Base-by-base conservation (phyloP, 2,888 invertebrate genomes). In the Abrostola tripartita region DNA sequence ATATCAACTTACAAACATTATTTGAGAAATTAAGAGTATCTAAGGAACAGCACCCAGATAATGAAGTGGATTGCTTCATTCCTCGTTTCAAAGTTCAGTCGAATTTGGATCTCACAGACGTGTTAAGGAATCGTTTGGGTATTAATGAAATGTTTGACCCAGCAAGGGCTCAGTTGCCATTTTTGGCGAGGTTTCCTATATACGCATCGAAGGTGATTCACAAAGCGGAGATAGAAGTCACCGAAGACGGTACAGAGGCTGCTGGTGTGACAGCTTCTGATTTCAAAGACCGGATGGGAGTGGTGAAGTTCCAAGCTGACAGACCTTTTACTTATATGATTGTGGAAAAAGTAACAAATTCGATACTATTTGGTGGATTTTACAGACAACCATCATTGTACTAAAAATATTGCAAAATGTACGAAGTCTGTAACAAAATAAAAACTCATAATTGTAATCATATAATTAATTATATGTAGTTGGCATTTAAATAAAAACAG, bases 231-330 rank as follows among this genome's bases (percentile, higher is more conserved):
- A 96, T 97, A 73, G 96, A 97, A 78, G 97, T 97, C 0, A 96
- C 96, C 11, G 97, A 97, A 84, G 95, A 96, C 68, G 97, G 97
- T 0, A 97, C 97, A 0, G 95, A 95, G 37, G 97, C 97, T 0
- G 91, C 96, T 0, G 97, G 95, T 0, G 96, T 95, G 0, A 95
- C 96, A 0, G 85, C 85, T 1, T 89, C 90, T 0, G 92, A 92
- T 52, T 92, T 95, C 57, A 85, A 89, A 5, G 95, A 96, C 76
- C 93, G 95, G 61, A 93, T 95, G 41, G 92, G 95, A 6, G 95
- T 95, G 0, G 95, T 96, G 0, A 92, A 95, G 68, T 96, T 97
- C 82, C 92, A 94, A 77, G 95, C 96, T 0, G 96, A 97, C 79
- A 92, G 95, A 74, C 97, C 97, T 0, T 97, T 97, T 79, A 93